These are phyloP conservation scores for Glareola pratincola DNA, from an alignment of 2,113 vertebrate species.

Conservation along the genomic window DNA sequence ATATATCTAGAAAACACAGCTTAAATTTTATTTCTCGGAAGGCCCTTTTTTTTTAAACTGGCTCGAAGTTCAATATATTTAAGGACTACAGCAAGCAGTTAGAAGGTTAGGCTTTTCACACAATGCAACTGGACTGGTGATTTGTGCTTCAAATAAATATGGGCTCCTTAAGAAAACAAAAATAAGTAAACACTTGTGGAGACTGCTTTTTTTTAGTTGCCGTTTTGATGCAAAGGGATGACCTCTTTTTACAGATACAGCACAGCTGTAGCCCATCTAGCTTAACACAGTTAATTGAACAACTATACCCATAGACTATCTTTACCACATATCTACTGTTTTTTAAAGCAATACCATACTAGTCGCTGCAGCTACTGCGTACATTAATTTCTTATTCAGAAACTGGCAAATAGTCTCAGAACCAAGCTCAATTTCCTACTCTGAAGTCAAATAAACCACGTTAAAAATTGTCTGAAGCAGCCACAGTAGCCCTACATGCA, in stretches of 20 bases:
- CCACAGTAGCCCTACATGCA: neutral
- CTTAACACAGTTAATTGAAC: neutral
- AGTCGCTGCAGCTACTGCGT: neutral
- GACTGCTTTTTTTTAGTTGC: neutral
- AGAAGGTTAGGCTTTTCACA: neutral
- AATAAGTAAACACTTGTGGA: neutral
- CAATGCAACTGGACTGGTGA: neutral
- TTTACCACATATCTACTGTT: neutral
- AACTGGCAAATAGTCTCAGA: neutral
- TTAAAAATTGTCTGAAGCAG: neutral
- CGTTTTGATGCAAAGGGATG: neutral
- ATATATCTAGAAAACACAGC: fast-evolving
- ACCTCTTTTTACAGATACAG: neutral
- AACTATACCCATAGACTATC: neutral
- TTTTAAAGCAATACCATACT: neutral
- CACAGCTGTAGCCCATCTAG: neutral
- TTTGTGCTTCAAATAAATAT: neutral
- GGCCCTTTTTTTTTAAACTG: neutral
- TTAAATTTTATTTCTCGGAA: neutral
- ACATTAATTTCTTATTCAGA: neutral
- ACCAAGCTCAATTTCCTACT: neutral
- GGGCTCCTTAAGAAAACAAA: neutral
- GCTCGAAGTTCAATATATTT: neutral
- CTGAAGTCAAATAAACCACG: neutral
- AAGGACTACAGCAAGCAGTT: neutral